Base-by-base conservation (phyloP, 2,888 invertebrate genomes). In the Cataglyphis livida region DNA sequence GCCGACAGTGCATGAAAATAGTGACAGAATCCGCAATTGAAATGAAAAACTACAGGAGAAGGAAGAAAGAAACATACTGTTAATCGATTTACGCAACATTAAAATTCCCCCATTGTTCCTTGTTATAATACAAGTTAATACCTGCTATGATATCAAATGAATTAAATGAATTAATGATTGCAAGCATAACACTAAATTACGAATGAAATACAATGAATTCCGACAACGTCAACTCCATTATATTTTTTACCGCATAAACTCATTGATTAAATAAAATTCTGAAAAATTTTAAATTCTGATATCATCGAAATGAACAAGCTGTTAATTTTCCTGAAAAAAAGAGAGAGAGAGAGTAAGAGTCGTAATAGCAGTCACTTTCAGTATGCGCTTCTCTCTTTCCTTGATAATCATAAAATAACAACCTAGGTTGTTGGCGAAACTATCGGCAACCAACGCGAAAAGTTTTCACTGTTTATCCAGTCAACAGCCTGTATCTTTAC, bases 321-420 rank as follows among this genome's bases (percentile, higher is more conserved):
- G 51, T n/a, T 65, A 76, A 54, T 66, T 76, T 76, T 65, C n/a
- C 76, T 57, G 21, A 57, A 5, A 62, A 32, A 59, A 15, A 62
- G 44, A 59, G 25, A 59, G 15, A 57, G 25, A 57, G 25, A 25
- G 10, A 25, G 28, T 2, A 7, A n/a, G 35, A 28, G 64, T 64
- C 35, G 25, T 18, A 12, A n/a, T 41, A 41, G 38, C 25, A 21
- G 54, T 76, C 41, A 41, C 66, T 54, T 51, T 81, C 48, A 51
- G 38, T 59, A 61, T 35, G 61, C 0, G 35, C 7, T 62, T 44
- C 71, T 65, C 64, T 65, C 18, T 2, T 6, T 12, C n/a, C 78
- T 48, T 78, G n/a, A 28, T 76, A 65, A 76, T 76, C 38, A 28
- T n/a, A 41, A 76, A 57, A 76, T 76, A 76, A 76, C 54, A 76